Percentiles rank a stretch among this genome's conserved stretches.
phyloP scores from a whole-genome alignment of 2,113 vertebrate species.

The Nycticebus coucang region DNA sequence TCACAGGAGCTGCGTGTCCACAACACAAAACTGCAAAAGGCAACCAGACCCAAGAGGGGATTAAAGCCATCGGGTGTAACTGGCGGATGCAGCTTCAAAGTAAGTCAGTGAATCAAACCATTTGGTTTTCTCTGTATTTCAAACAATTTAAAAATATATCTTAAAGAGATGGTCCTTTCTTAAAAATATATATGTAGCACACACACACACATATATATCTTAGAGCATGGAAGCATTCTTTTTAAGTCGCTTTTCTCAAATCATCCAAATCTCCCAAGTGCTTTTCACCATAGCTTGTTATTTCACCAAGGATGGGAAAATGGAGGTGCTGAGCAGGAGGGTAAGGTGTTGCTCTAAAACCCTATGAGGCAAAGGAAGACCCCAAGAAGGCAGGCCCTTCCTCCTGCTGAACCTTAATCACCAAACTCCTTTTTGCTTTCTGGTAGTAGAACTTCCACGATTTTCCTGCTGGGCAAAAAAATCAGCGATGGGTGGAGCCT shows the following conservation, averaged over 20 bases:
- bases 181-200: conserved; percentile 71
- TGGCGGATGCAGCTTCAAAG: conserved; percentile 69
- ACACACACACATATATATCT: conserved; percentile 43
- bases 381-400: not conserved
- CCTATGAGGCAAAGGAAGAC: not conserved
- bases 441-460: not conserved
- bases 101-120: conserved; percentile 73
- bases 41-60: conserved; percentile 34
- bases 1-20: not conserved
- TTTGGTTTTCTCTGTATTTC: conserved; percentile 72
- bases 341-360: not conserved
- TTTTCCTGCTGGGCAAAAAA: conserved; percentile 49
- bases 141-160: conserved; percentile 78
- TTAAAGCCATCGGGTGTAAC: conserved; percentile 55
- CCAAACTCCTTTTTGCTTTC: conserved; percentile 46
- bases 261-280: conserved; percentile 69
- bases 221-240: conserved; percentile 40
- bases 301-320: conserved; percentile 50
- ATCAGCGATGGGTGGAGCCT: not conserved
- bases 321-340: conserved; percentile 29
- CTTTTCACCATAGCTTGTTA: conserved; percentile 40
- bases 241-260: conserved; percentile 61
- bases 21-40: conserved; percentile 46
- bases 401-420: conserved; percentile 18
- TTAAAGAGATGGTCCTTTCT: conserved; percentile 83